Evolutionary conservation across 2,113 vertebrate genomes (phyloP).

Genomic region (Australoheros scitulus): DNA sequence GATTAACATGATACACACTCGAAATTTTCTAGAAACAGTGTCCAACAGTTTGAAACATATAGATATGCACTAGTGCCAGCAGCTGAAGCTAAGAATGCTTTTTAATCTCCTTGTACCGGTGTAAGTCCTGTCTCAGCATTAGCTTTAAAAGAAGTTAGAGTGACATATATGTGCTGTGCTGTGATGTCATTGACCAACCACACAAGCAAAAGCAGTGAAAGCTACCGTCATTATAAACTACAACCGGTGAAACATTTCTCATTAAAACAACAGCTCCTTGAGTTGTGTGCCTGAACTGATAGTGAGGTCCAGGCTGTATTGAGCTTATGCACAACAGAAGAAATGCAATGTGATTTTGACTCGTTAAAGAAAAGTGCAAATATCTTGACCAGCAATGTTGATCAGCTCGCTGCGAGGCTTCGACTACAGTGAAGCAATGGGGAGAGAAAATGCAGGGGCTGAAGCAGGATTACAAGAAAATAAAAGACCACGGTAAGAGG

Average conservation of each 20-base stretch:
- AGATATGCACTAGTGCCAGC: not conserved
- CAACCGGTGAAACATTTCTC: not conserved
- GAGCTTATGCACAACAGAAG: not conserved
- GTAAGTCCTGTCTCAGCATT: not conserved
- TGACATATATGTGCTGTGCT: not conserved
- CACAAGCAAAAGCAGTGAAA: not conserved
- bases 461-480: not conserved
- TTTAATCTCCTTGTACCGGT: not conserved
- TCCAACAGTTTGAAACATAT: fast-evolving
- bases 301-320: not conserved
- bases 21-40: not conserved
- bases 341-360: not conserved
- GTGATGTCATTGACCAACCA: not conserved
- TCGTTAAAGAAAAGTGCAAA: not conserved
- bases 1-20: not conserved
- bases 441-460: not conserved
- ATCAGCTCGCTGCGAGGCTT: not conserved
- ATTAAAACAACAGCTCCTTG: not conserved
- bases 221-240: not conserved
- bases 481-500: not conserved
- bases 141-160: not conserved
- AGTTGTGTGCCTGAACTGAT: not conserved
- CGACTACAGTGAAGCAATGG: not conserved
- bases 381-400: not conserved
- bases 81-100: not conserved